phyloP scores from a whole-genome alignment of 2,113 vertebrate species.

The Albula glossodonta region DNA sequence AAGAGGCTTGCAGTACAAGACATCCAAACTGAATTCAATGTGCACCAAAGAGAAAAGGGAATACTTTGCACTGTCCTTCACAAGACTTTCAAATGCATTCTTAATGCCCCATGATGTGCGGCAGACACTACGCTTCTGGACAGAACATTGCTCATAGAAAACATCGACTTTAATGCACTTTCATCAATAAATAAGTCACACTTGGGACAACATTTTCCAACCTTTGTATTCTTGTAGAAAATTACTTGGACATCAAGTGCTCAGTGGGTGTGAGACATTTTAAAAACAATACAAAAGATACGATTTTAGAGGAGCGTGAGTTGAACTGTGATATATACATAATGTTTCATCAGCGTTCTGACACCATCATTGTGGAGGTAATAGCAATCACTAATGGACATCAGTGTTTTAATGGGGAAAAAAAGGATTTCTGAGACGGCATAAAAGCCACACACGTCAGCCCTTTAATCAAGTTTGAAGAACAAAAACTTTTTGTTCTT shows the following conservation, averaged over 20 bases:
- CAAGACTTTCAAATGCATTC: slow-evolving; percentile 1
- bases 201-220: slow-evolving; percentile 62
- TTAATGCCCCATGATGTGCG: background rate
- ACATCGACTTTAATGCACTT: slow-evolving; percentile 71
- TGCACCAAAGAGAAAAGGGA: background rate
- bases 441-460: background rate
- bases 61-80: background rate
- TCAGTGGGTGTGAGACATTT: slow-evolving; percentile 63
- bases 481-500: no score
- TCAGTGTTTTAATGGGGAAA: slow-evolving; percentile 11
- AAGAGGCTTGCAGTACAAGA: background rate
- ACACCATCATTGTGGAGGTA: slow-evolving; percentile 1
- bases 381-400: background rate
- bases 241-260: slow-evolving; percentile 59
- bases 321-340: background rate
- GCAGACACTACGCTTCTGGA: background rate
- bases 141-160: slow-evolving; percentile 46
- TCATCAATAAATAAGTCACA: slow-evolving; percentile 72
- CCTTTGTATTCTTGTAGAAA: slow-evolving; percentile 65
- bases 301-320: background rate
- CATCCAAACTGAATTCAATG: background rate
- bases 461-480: no score
- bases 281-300: slow-evolving; percentile 43
- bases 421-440: background rate
- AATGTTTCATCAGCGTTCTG: background rate